Percentiles rank a stretch among this genome's conserved stretches.
phyloP scores from a whole-genome alignment of 35 echinoderm and acorn worm species.

The Diadema setosum region DNA sequence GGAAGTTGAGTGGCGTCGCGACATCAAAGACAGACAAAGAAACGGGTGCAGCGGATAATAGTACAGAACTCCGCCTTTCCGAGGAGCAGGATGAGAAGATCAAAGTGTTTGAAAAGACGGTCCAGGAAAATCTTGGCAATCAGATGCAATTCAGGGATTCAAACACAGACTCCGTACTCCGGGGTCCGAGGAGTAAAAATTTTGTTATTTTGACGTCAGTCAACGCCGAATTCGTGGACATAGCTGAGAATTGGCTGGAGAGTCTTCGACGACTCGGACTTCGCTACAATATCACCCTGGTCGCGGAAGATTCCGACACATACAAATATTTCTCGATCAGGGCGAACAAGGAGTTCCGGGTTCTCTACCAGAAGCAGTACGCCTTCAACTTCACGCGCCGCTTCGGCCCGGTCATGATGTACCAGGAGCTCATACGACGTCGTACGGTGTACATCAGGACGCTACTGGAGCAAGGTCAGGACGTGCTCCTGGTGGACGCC shows the following conservation, averaged over 20 bases:
- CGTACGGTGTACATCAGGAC: conserved; percentile 14
- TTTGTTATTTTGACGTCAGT: not conserved
- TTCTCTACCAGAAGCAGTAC: conserved; percentile 6
- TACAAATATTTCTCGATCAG: conserved; percentile 1
- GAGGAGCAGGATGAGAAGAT: no score
- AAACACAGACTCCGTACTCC: no score
- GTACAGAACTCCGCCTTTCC: no score
- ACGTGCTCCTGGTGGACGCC: conserved; percentile 10
- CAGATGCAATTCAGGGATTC: no score
- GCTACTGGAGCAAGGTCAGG: not conserved
- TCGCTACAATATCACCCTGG: not conserved
- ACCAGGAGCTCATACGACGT: conserved; percentile 23
- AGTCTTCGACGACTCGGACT: not conserved
- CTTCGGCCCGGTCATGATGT: not conserved
- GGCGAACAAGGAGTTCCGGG: not conserved
- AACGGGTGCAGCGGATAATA: no score
- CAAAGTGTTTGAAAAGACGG: no score
- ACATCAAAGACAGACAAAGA: no score
- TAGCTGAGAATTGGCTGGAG: conserved; percentile 16
- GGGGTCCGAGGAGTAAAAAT: no score
- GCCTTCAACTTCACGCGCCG: conserved; percentile 7
- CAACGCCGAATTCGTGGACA: not conserved
- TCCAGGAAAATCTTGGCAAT: no score
- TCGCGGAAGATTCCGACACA: not conserved
- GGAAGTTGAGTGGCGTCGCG: no score